Evolutionary conservation across 1,140 invertebrate genomes (phyloP), one percentile per base, ranked within the genome.

Genomic region (Campoletis sonorensis): DNA sequence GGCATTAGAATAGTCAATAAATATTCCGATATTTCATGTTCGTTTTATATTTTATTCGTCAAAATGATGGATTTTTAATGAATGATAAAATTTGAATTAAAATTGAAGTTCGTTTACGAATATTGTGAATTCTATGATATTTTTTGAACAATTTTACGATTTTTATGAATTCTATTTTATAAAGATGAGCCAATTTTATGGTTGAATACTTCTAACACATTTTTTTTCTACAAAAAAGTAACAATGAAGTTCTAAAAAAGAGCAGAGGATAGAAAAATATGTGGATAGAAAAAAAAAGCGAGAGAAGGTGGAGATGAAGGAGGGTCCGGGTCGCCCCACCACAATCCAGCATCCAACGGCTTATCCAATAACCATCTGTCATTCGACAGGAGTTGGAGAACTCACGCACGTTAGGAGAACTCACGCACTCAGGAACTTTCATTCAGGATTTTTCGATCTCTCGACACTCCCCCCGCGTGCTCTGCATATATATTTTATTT

Each of bases 331-430:
- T 81, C 83, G 67, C 84, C 85, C 85, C 85, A 82, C 86, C 73
- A 83, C 54, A 4, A 16, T 79, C 72, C 81, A 81, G 77, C 78
- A 79, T 82, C 70, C 79, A 83, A 84, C 82, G 18, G 71, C 82
- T 79, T 82, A 84, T 84, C 84, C 87, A 88, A 88, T 88, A 85
- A 85, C 81, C 86, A 85, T 85, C 83, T 85, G 84, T 86, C 84
- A 88, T 87, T 85, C 82, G 72, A 54, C 78, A 49, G 81, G 26
- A 33, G 72, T 30, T 58, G 21, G 26, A 61, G 26, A 54, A 68
- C 61, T 37, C 73, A 49, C 51, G 26, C 37, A 51, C 49, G 23
- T 54, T 27, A 11, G 61, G 30, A 40, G 27, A 40, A 33, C 51
- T 30, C 73, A 61, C 26, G 73, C 73, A 77, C 67, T 70, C 30